A percentile compares a stretch with the other conserved stretches of the same genome.
Evolutionary conservation across 2,888 invertebrate species (phyloP).

Genomic region (Strigamia maritima): DNA sequence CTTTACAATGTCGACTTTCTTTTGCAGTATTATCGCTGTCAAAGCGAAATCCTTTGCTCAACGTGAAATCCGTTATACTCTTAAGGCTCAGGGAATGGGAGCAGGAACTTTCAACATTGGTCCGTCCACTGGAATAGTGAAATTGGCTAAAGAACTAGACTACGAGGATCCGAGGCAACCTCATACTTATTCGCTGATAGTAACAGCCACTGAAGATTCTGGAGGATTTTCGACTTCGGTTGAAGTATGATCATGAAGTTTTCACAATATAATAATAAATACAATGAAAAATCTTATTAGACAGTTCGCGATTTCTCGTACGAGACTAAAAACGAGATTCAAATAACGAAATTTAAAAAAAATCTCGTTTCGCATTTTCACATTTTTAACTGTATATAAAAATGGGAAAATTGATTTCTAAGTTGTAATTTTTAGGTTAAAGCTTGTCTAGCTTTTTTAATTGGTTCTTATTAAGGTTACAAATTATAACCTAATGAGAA

Average conservation of each 20-base stretch:
- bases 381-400: no score
- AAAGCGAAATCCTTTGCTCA: constrained; percentile 97
- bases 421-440: no score
- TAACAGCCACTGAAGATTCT: constrained; percentile 95
- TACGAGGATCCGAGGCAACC: constrained; percentile 94
- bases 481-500: no score
- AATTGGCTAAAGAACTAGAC: constrained; percentile 91
- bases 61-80: constrained; percentile 90
- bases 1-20: background rate
- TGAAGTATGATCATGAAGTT: constrained; percentile 62
- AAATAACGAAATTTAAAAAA: no score
- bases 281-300: no score
- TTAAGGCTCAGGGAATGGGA: constrained; percentile 92
- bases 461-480: no score
- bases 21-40: constrained; percentile 83
- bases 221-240: constrained; percentile 93
- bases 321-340: no score
- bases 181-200: constrained; percentile 83
- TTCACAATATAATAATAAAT: no score
- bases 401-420: no score
- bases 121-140: constrained; percentile 89
- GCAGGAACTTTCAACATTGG: constrained; percentile 94
- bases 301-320: no score
- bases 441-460: no score
- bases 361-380: no score